Evolutionary conservation across 2,113 vertebrate species (phyloP).

Genomic region (Serinus canaria): DNA sequence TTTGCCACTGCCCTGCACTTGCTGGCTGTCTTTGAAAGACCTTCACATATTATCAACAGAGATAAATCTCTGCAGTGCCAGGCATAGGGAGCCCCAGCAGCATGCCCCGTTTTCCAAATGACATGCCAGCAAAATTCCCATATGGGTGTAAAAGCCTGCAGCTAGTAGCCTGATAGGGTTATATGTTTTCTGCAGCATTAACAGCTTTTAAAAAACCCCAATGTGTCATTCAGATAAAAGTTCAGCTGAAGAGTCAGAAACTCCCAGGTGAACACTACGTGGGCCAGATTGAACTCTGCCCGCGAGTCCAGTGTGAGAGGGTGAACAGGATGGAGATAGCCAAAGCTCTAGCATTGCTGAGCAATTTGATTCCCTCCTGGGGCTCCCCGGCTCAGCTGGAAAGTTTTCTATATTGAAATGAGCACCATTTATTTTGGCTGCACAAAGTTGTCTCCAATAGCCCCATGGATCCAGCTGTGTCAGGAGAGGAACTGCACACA

Average conservation of each 20-base stretch:
- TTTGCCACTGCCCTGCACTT: neutral
- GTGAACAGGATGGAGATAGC: neutral
- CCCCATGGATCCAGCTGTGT: neutral
- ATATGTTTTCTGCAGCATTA: neutral
- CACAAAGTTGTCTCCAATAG: neutral
- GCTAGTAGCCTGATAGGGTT: neutral
- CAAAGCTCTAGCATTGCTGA: neutral
- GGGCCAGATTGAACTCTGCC: slow-evolving; percentile 7
- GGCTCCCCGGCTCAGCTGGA: neutral
- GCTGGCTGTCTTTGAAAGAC: neutral
- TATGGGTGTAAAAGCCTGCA: neutral
- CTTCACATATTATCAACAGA: accelerated
- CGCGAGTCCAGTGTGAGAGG: accelerated
- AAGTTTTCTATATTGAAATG: slow-evolving; percentile 13
- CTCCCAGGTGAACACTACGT: neutral
- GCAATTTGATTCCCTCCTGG: neutral
- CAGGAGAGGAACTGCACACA: neutral
- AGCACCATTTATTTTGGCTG: slow-evolving; percentile 38
- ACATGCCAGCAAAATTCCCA: neutral
- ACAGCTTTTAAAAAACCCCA: neutral
- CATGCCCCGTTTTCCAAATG: accelerated
- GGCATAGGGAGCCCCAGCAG: accelerated
- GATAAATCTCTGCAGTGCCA: neutral
- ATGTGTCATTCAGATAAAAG: neutral
- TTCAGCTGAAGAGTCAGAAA: neutral